Evolutionary conservation across 2,797 vertebrate species (phyloP), one percentile per base, ranked within the genome.

Genomic region (Glyptemys insculpta): DNA sequence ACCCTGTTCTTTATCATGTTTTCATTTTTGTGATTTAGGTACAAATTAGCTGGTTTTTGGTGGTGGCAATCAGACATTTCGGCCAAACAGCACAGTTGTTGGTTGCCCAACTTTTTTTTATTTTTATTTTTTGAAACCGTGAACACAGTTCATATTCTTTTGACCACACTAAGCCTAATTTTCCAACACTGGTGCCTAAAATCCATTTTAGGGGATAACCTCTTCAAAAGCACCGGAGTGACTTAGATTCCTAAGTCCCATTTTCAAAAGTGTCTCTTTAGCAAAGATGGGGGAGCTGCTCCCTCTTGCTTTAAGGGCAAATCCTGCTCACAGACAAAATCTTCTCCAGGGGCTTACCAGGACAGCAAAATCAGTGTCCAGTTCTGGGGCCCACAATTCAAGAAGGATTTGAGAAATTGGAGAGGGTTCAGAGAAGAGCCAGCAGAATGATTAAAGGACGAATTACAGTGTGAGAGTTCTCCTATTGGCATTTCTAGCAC

Each of bases 1-100:
- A 96, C 92, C 41, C 52, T 92, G 78, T 90, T 83, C 23, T 85
- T 31, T 79, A 90, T 87, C 86, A 82, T 14, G 57, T 88, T 95
- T 31, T 81, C 93, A 88, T 79, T 93, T 72, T 72, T 37, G 29
- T 87, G 53, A 79, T 37, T 54, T 6, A n/a, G 29, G 14, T 31
- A 90, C 65, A 94, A 12, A 44, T 89, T 87, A 86, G 9, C 52
- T 91, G 76, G 81, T 87, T 89, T 86, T 68, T 91, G 25, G 44
- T 59, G 74, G 80, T 59, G 91, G 65, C 23, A 91, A 16, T 23
- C 80, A 91, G 91, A 83, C 21, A 2, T 5, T 82, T 90, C 57
- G 87, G 83, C 87, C 65, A 86, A 87, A 90, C 62, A 84, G 56
- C 50, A 91, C 85, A 88, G 11, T 62, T 88, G 90, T 91, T 74